Conservation (phyloP, 2,888 invertebrate genomes). For the Tridacna crocea region DNA sequence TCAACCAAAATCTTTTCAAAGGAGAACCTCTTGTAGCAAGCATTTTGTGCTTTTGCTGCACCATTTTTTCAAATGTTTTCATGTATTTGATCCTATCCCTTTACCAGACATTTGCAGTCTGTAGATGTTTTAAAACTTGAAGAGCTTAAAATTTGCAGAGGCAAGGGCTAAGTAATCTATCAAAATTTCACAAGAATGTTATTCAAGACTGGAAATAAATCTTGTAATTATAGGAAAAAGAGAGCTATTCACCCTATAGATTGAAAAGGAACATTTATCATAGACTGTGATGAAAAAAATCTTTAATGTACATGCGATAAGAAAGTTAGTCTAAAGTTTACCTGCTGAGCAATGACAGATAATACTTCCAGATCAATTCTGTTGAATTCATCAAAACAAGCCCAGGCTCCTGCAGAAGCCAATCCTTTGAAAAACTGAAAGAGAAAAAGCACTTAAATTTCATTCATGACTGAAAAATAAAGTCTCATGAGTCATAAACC, state of each 20-base stretch:
- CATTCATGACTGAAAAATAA: background rate
- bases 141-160: no score
- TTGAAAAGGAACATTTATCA: no score
- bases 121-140: no score
- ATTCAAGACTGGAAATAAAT: no score
- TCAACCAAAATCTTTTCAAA: background rate
- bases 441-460: background rate
- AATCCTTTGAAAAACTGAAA: slow-evolving; percentile 91
- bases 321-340: slow-evolving; percentile 54
- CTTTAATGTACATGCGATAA: no score
- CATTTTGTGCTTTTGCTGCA: background rate
- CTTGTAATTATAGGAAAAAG: no score
- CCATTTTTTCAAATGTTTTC: background rate
- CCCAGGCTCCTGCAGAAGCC: slow-evolving; percentile 94
- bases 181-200: no score
- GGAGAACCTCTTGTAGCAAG: background rate
- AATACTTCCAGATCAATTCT: slow-evolving; percentile 93
- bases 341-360: slow-evolving; percentile 93
- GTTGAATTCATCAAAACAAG: slow-evolving; percentile 96
- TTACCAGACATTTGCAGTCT: no score
- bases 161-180: no score
- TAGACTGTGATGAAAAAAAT: no score
- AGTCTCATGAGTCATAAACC: background rate
- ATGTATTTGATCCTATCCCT: no score
- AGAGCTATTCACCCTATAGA: no score